phyloP scores from a whole-genome alignment of 2,888 invertebrate species.

The Drosophila anomalata region DNA sequence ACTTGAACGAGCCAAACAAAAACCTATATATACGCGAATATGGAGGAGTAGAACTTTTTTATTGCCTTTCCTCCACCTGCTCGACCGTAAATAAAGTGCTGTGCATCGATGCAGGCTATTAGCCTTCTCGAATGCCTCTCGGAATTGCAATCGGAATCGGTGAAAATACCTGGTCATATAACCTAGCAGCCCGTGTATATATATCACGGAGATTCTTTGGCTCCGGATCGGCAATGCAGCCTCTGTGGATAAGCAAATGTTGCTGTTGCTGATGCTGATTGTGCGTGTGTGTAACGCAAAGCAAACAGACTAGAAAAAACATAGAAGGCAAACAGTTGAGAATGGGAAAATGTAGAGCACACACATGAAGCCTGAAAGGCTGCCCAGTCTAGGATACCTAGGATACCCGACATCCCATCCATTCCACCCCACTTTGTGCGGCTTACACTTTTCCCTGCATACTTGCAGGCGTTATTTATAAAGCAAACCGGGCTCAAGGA shows the following conservation, averaged over 20 bases:
- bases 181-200: constrained; percentile 7
- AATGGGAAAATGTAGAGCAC: constrained; percentile 16
- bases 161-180: constrained; percentile 1
- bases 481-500: constrained; percentile 14
- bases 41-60: constrained; percentile 5
- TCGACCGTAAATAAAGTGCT: constrained; percentile 30
- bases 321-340: constrained; percentile 43
- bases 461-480: constrained; percentile 39
- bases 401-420: background rate
- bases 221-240: background rate
- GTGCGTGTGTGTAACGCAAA: constrained; percentile 24
- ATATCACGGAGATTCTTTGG: constrained; percentile 19
- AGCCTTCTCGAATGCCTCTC: constrained; percentile 20
- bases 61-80: background rate
- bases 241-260: constrained; percentile 25
- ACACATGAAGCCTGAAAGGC: too few species aligned
- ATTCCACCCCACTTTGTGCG: background rate
- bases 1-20: constrained; percentile 22
- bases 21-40: background rate
- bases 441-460: constrained; percentile 35
- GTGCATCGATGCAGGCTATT: constrained; percentile 37
- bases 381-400: background rate
- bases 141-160: constrained; percentile 27
- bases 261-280: constrained; percentile 7
- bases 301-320: constrained; percentile 53